Evolutionary conservation across 2,888 invertebrate genomes (phyloP), one percentile per base, ranked within the genome.

Genomic region (Idaea biselata): DNA sequence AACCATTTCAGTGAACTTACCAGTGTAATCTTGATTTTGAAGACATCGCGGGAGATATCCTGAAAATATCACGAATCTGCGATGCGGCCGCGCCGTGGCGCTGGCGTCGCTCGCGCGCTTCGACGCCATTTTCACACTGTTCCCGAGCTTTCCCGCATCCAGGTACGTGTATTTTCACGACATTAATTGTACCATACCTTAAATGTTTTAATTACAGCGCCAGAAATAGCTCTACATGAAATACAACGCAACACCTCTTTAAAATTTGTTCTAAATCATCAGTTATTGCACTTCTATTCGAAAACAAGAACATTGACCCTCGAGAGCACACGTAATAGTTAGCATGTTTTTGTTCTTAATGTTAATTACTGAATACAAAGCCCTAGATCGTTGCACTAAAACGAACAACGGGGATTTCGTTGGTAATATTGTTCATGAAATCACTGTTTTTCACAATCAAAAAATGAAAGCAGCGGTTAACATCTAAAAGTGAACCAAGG

Each of bases 11-110:
- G 63, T 68, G 75, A 69, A 77, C 75, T 25, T 25, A 25, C 78
- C 76, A 78, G 75, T 79, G 79, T 75, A 77, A 79, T 82, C 79
- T 76, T 82, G 83, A 83, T 85, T 86, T 84, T 79, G 74, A 89
- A 91, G 89, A 87, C 90, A 83, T 84, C 89, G 91, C 91, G 92
- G 92, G 92, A 92, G 91, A 86, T 86, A 87, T 91, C 92, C 92
- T 92, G 92, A 92, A 74, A 92, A 92, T 92, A 92, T 91, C 90
- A 87, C 83, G 82, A 84, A 87, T 88, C 87, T 87, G 88, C 88
- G 88, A 87, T 89, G 89, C 79, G 86, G 81, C 88, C 86, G 82
- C 83, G 88, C 82, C 83, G 88, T 79, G 84, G 84, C 84, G 85
- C 90, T 88, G 71, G 74, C 68, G 79, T 84, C 84, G 86, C 83